Percentiles rank a stretch among this genome's conserved stretches.
Evolutionary conservation across 2,113 vertebrate species (phyloP).

Genomic region (Marmota flaviventris): DNA sequence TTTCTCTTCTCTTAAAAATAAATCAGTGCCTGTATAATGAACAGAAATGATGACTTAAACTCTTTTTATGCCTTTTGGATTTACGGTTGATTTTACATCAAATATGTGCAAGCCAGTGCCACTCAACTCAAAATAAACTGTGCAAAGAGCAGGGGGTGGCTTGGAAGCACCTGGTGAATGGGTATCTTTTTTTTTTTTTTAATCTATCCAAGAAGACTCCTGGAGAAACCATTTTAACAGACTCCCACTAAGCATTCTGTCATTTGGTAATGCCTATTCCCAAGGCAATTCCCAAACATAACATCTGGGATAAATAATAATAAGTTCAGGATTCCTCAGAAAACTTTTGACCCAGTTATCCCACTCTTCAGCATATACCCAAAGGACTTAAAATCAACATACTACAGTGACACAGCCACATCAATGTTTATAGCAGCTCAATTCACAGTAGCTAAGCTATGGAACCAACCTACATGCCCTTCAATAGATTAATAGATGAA

Average conservation of each 20-base stretch:
- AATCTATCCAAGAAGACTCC: background rate
- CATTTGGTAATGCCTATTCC: background rate
- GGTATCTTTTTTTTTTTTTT: background rate
- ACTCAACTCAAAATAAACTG: background rate
- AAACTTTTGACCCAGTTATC: too few relatives aligned
- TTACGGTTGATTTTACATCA: background rate
- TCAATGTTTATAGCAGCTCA: too few relatives aligned
- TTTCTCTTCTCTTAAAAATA: background rate
- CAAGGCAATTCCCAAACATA: slow-evolving; percentile 24
- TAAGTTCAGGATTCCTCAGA: too few relatives aligned
- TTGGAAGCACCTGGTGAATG: background rate
- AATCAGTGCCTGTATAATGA: slow-evolving; percentile 34
- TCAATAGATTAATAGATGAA: too few relatives aligned
- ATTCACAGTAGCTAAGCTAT: too few relatives aligned
- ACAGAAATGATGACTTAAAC: background rate
- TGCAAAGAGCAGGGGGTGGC: background rate
- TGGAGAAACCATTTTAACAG: background rate
- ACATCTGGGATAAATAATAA: slow-evolving; percentile 41
- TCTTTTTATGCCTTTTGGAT: background rate
- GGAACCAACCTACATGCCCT: too few relatives aligned
- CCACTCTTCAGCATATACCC: too few relatives aligned
- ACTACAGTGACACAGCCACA: too few relatives aligned
- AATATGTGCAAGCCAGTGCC: background rate
- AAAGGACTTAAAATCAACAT: too few relatives aligned
- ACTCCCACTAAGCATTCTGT: background rate